These are phyloP conservation scores for Caracal caracal DNA, from an alignment of 2,113 vertebrate species.

Conservation along the genomic window DNA sequence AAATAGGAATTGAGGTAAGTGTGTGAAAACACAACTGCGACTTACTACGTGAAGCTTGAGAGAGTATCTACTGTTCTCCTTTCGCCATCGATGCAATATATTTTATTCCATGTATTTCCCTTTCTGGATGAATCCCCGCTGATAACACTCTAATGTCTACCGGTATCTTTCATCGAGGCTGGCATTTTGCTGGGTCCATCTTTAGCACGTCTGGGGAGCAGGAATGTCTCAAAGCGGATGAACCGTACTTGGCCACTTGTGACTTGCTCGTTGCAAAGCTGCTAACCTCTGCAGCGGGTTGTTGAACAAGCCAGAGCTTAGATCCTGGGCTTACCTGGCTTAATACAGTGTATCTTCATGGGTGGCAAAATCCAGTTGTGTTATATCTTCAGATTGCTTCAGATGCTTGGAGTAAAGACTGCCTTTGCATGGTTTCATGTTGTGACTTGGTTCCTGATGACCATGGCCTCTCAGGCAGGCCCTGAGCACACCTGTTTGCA, in stretches of 20 bases:
- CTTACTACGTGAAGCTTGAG: fast-evolving
- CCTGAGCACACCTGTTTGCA: fast-evolving
- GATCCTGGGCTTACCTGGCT: background rate
- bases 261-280: background rate
- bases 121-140: background rate
- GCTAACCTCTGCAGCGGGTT: background rate
- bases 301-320: background rate
- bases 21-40: fast-evolving
- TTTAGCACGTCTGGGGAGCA: background rate
- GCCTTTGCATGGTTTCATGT: background rate
- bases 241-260: background rate
- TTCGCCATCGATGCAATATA: background rate
- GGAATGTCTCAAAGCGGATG: fast-evolving
- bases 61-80: background rate
- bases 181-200: background rate
- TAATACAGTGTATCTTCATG: background rate
- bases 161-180: background rate
- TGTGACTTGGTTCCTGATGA: too few relatives aligned
- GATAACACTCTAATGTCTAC: fast-evolving
- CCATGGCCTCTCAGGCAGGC: background rate
- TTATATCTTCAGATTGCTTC: background rate
- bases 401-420: background rate
- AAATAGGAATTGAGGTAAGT: conserved; percentile 97
- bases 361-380: background rate
- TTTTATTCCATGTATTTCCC: background rate